Evolutionary conservation across 2,797 vertebrate species (phyloP), one percentile per base, ranked within the genome.

Genomic region (Heterohyrax brucei): DNA sequence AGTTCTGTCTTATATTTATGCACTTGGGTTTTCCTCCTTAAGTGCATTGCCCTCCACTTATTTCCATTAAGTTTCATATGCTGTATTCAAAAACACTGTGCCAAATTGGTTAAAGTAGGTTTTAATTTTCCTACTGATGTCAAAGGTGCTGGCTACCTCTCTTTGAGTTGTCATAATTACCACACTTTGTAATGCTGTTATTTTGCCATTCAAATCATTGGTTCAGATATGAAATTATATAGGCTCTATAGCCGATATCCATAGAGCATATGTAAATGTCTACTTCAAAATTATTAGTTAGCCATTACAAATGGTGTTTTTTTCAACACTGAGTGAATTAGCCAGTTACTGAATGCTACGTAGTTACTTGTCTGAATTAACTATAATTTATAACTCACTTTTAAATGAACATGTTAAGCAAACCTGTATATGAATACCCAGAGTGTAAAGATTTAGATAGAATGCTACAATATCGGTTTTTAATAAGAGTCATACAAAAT

Each of bases 41-140:
- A 96, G 73, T 82, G 48, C 79, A 72, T 90, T 92, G 39, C 48
- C 88, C 77, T 93, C 89, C 13, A 70, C 76, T 95, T 92, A 83
- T 87, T 97, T 95, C 72, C 90, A 93, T 94, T 96, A 95, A 22
- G 85, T 94, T 92, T 88, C 33, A 59, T 62, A 92, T 80, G 91
- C 22, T 48, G 95, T 92, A 92, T 95, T 96, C 81, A 68, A 81
- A 86, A 97, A 87, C 76, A 64, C n/a, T 94, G 96, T 94, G 89
- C 83, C 33, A 72, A 91, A 96, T 68, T 77, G 61, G 85, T 70
- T 92, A 88, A 96, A 93, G 89, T 80, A 81, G 48, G 28, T 87
- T 96, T 96, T 95, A 92, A 88, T 94, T 96, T 97, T 93, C 75
- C 88, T 84, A 21, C 50, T 88, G 56, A 48, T 70, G 53, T 81